Evolutionary conservation across 2,113 vertebrate genomes (phyloP).

Genomic region (Prunella fulvescens): DNA sequence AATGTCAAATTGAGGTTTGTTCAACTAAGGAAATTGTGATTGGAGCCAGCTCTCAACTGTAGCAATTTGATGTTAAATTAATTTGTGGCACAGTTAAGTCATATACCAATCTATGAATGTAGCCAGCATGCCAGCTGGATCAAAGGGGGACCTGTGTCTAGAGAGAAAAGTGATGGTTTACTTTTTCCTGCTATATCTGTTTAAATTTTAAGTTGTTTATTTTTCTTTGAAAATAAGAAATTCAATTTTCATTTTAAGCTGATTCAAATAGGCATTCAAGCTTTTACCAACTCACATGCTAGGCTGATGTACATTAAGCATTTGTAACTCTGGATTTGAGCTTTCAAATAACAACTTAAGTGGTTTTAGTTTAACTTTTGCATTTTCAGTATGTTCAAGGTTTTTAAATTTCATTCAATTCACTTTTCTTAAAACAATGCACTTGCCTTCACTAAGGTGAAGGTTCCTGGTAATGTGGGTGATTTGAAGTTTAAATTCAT

Average conservation of each 20-base stretch:
- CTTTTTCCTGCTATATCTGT: not conserved
- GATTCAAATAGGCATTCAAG: not conserved
- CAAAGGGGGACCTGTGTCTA: not conserved
- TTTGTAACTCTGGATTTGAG: not conserved
- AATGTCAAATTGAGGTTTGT: not conserved
- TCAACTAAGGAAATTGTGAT: not conserved
- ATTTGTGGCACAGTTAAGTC: not conserved
- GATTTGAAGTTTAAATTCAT: not conserved
- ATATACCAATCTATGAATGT: not conserved
- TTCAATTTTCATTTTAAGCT: not conserved
- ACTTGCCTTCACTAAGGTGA: not conserved
- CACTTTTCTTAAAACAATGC: not conserved
- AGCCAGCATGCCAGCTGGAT: not conserved
- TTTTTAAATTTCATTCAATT: not conserved
- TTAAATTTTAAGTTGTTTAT: not conserved
- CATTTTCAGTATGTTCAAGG: not conserved
- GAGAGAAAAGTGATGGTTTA: not conserved
- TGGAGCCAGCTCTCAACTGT: not conserved
- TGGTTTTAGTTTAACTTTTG: not conserved
- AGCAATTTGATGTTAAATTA: not conserved
- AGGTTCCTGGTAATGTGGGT: not conserved
- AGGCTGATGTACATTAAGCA: not conserved
- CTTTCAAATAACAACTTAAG: not conserved
- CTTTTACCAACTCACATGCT: not conserved
- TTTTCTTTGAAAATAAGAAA: not conserved